These are phyloP conservation scores for Taurulus bubalis DNA, from an alignment of 2,113 vertebrate genomes.

Conservation along the genomic window DNA sequence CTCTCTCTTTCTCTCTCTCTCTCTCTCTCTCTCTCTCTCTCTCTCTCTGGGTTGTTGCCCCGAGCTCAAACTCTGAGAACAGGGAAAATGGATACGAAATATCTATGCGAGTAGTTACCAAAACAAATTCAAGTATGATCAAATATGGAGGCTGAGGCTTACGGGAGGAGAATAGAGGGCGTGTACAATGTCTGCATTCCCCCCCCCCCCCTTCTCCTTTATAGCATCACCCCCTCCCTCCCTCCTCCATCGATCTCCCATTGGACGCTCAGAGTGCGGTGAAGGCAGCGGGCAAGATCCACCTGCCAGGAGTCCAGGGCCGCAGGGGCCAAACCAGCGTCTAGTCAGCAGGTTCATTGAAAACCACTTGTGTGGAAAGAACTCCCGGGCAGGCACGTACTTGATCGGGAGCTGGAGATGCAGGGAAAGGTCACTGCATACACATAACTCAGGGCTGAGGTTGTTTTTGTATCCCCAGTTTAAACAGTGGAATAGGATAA, in stretches of 20 bases:
- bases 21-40: neutral
- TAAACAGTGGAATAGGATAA: conserved; percentile 28
- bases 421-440: conserved; percentile 42
- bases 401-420: conserved; percentile 43
- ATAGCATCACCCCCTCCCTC: neutral
- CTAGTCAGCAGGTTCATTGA: conserved; percentile 62
- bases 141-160: conserved; percentile 2
- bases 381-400: conserved; percentile 46
- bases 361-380: conserved; percentile 66
- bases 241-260: neutral
- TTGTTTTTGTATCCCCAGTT: conserved; percentile 10
- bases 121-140: neutral
- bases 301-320: conserved; percentile 52
- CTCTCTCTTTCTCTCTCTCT: neutral
- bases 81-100: neutral
- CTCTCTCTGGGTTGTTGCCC: conserved; percentile 6
- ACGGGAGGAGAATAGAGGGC: conserved; percentile 19
- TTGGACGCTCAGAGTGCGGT: conserved; percentile 8
- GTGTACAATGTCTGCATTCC: conserved; percentile 16
- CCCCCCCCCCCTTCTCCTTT: conserved; percentile 1
- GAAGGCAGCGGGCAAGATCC: conserved; percentile 30
- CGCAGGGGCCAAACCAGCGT: conserved; percentile 43
- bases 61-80: conserved; percentile 21
- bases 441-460: conserved; percentile 42
- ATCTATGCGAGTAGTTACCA: conserved; percentile 3